Conservation (phyloP, 2,113 vertebrate species). For the Triplophysa tibetana region DNA sequence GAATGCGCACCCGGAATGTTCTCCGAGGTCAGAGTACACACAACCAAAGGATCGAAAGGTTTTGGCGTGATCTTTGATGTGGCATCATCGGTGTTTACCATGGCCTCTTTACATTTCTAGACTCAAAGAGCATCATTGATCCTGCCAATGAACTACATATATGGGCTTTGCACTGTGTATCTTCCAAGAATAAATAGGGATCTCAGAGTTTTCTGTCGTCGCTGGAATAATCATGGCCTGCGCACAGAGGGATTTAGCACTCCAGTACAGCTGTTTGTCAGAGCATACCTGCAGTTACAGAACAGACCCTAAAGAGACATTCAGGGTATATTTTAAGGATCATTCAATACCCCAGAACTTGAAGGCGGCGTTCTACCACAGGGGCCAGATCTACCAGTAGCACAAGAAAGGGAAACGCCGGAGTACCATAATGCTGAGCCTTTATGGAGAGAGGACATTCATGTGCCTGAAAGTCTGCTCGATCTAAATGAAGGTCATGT, state of each 20-base stretch:
- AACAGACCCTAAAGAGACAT: slow-evolving; percentile 1
- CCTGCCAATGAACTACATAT: not conserved
- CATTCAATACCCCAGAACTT: not conserved
- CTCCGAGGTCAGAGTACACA: slow-evolving; percentile 17
- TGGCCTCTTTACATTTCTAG: slow-evolving; percentile 9
- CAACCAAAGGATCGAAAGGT: slow-evolving; percentile 18
- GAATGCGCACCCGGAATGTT: slow-evolving; percentile 1
- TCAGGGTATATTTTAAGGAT: not conserved
- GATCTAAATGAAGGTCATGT: not conserved
- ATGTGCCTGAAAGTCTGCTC: slow-evolving; percentile 4
- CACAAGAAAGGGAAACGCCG: too few species aligned
- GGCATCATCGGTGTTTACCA: slow-evolving; percentile 22
- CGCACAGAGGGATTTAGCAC: slow-evolving; percentile 3
- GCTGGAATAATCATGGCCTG: slow-evolving; percentile 9
- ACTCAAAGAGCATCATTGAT: not conserved
- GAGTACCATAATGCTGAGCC: slow-evolving; percentile 1
- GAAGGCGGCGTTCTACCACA: not conserved
- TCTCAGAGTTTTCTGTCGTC: not conserved
- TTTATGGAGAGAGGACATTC: not conserved
- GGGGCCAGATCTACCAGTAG: too few species aligned
- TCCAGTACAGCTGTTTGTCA: not conserved
- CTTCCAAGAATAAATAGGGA: not conserved
- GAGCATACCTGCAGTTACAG: not conserved
- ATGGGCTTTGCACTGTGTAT: slow-evolving; percentile 9
- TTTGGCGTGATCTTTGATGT: slow-evolving; percentile 7